phyloP scores from a whole-genome alignment of 1,140 invertebrate genomes.

The Camponotus vicinus region DNA sequence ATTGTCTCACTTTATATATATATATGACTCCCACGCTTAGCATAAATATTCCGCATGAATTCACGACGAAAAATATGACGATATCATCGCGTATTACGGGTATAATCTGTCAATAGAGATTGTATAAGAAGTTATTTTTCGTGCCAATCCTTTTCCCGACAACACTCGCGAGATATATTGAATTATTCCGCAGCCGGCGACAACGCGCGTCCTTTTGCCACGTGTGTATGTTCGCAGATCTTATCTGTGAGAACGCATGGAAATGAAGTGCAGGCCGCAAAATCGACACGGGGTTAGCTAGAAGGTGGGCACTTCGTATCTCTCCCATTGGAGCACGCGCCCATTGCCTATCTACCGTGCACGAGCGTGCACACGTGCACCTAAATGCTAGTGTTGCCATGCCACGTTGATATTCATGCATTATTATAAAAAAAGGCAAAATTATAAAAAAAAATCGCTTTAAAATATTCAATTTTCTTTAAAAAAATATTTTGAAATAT shows the following conservation, averaged over 20 bases:
- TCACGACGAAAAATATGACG: background rate
- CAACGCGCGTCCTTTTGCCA: slow-evolving; percentile 36
- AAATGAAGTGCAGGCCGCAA: slow-evolving; percentile 61
- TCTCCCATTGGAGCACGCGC: slow-evolving; percentile 44
- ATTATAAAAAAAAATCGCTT: background rate
- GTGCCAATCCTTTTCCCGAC: background rate
- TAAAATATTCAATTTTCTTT: slow-evolving; percentile 3
- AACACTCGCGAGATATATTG: slow-evolving; percentile 19
- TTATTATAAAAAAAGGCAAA: background rate
- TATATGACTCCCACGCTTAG: background rate
- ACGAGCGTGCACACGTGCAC: slow-evolving; percentile 33
- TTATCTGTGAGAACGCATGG: slow-evolving; percentile 70
- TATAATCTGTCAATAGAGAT: slow-evolving; percentile 22
- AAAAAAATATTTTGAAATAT: background rate
- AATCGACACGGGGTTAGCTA: slow-evolving; percentile 44
- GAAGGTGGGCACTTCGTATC: slow-evolving; percentile 21
- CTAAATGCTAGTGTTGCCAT: slow-evolving; percentile 24
- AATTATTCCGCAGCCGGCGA: slow-evolving; percentile 55
- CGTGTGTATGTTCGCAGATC: slow-evolving; percentile 49
- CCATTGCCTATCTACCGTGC: background rate
- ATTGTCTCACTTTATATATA: too few species aligned
- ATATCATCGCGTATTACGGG: background rate
- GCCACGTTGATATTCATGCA: background rate
- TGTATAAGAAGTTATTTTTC: background rate
- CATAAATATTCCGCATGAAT: background rate